Conservation (phyloP, 2,797 vertebrate species). For the Anguilla megastoma region DNA sequence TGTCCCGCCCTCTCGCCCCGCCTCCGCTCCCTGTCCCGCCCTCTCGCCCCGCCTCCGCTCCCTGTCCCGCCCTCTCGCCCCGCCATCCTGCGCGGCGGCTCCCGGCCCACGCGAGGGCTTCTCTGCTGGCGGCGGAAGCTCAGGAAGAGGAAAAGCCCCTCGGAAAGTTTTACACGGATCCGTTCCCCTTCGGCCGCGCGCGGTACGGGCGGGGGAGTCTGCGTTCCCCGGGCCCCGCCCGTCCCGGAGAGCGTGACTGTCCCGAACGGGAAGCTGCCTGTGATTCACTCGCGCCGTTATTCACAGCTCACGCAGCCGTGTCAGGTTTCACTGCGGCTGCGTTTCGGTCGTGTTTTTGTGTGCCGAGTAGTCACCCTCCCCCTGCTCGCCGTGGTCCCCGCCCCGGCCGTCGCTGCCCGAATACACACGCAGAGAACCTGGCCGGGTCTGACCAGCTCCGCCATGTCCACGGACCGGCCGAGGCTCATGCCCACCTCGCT, state of each 20-base stretch:
- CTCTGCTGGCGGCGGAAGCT: not conserved
- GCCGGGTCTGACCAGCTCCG: not conserved
- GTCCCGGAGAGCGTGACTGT: not conserved
- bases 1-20: too few relatives aligned
- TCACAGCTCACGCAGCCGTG: not conserved
- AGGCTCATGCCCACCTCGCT: not conserved
- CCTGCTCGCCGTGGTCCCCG: not conserved
- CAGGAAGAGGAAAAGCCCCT: not conserved
- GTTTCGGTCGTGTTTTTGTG: not conserved
- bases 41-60: not conserved
- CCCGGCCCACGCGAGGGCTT: too few relatives aligned
- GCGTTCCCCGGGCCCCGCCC: not conserved
- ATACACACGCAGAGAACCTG: too few relatives aligned
- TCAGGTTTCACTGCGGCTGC: not conserved
- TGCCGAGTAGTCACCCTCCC: not conserved
- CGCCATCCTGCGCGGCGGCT: too few relatives aligned
- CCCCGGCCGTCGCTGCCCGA: not conserved
- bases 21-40: not conserved
- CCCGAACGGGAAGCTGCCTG: not conserved
- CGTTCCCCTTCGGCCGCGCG: constrained; percentile 37
- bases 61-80: too few relatives aligned
- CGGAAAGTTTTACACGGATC: constrained; percentile 46
- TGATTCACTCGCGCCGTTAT: not conserved
- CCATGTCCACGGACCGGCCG: not conserved
- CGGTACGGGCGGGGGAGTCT: not conserved